A percentile compares a stretch with the other conserved stretches of the same genome.
phyloP scores from a whole-genome alignment of 2,888 invertebrate genomes.

The Mongoloraphidia duomilia region DNA sequence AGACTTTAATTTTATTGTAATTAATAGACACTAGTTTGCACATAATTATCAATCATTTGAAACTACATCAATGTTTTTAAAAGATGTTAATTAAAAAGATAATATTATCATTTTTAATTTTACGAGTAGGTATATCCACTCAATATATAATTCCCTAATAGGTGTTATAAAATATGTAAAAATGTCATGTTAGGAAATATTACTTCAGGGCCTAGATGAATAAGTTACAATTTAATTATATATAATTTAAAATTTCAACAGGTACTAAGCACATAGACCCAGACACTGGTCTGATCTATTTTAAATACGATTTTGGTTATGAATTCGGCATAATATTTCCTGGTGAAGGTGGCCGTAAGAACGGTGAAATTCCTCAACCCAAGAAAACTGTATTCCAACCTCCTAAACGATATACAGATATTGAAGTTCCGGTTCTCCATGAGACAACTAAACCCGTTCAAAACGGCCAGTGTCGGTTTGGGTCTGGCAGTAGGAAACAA shows the following conservation, averaged over 20 bases:
- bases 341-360: constrained; percentile 38
- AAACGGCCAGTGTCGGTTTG: not conserved
- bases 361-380: constrained; percentile 28
- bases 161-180: not conserved
- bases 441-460: constrained; percentile 33
- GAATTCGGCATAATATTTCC: constrained; percentile 62
- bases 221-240: not conserved
- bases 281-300: constrained; percentile 61
- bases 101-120: not conserved
- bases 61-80: not conserved
- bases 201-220: not conserved
- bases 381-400: constrained; percentile 33
- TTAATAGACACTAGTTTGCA: too few species aligned
- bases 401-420: constrained; percentile 40
- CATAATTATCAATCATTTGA: not conserved
- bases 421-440: constrained; percentile 53
- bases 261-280: constrained; percentile 65
- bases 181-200: not conserved
- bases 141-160: not conserved
- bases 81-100: not conserved
- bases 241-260: constrained; percentile 20
- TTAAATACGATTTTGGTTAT: constrained; percentile 70
- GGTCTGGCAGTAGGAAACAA: not conserved
- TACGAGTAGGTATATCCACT: not conserved
- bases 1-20: constrained; percentile 22